Evolutionary conservation across 2,797 vertebrate genomes (phyloP), one percentile per base, ranked within the genome.

Genomic region (Crocodylus rhombifer): DNA sequence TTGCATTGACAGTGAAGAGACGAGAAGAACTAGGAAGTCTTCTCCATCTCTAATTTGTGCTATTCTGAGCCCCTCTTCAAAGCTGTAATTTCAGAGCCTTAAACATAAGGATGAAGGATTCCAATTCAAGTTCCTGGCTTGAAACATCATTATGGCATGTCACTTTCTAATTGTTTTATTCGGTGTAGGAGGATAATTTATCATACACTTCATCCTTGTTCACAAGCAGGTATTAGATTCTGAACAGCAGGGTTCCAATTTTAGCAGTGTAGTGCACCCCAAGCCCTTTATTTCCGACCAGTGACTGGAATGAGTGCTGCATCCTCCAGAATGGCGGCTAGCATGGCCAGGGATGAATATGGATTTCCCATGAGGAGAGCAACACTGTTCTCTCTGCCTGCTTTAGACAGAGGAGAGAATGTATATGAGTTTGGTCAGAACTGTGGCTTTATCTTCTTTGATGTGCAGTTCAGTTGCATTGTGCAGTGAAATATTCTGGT

Each of bases 381-480:
- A 77, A 74, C 21, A 10, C 62, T 23, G 5, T 51, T 85, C 67
- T n/a, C 73, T 95, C 82, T 33, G 85, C 77, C 6, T 6, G 81
- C 71, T 2, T 73, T 80, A 15, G 33, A n/a, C 0, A 77, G 90
- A 78, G 26, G 93, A 65, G 77, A 57, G 71, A 79, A 86, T 13
- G 1, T 81, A 15, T 60, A 16, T 6, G 82, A 86, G 42, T 60
- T 62, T 4, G 6, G 62, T 73, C 84, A 25, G 73, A 14, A 78
- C 14, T 11, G 60, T 51, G 2, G 67, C 90, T 86, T 82, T 91
- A 1, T 13, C 57, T 57, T 77, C 95, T 97, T 95, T 92, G 95
- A 93, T 96, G 92, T 63, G 78, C 89, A 95, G 67, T 89, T 80
- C 93, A 86, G 76, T 76, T 16, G 83, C 87, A 87, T 84, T 84